Percentiles rank a stretch among this genome's conserved stretches.
Conservation (phyloP, 2,113 vertebrate species). For the Choloepus hoffmanni region DNA sequence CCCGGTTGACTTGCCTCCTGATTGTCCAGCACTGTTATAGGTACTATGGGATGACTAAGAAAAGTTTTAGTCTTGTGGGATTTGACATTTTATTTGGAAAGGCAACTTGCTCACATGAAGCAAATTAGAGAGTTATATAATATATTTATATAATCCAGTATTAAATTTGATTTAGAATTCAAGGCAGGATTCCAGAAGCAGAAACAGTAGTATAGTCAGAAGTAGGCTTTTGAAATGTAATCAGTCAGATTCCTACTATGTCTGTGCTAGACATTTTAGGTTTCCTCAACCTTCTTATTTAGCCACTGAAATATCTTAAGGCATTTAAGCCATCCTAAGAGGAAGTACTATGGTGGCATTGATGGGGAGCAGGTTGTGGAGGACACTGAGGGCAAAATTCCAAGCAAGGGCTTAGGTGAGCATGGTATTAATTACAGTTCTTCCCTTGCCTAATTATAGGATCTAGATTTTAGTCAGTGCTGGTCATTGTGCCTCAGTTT, state of each 20-base stretch:
- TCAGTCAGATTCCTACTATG: not conserved
- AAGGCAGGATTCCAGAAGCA: conserved; percentile 51
- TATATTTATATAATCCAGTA: conserved; percentile 66
- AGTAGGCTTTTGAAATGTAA: not conserved
- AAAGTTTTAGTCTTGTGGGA: conserved; percentile 38
- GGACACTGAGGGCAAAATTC: not conserved
- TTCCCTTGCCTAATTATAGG: not conserved
- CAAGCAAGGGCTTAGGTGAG: not conserved
- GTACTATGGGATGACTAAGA: conserved; percentile 13
- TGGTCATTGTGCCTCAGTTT: not conserved
- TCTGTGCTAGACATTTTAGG: not conserved
- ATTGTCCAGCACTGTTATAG: not conserved
- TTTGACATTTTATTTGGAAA: conserved; percentile 70
- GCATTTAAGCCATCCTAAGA: not conserved
- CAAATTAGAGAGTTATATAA: conserved; percentile 69
- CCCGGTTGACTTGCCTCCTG: conserved; percentile 8
- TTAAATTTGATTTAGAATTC: conserved; percentile 53
- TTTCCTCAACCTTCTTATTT: not conserved
- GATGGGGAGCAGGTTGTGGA: not conserved
- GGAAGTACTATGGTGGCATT: not conserved
- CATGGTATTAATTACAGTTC: not conserved
- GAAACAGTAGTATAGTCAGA: not conserved
- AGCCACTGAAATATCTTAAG: conserved; percentile 1
- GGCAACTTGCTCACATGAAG: conserved; percentile 64
- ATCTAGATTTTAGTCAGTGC: not conserved